Conservation (phyloP, 2,888 invertebrate genomes). For the Resseliella maxima region DNA sequence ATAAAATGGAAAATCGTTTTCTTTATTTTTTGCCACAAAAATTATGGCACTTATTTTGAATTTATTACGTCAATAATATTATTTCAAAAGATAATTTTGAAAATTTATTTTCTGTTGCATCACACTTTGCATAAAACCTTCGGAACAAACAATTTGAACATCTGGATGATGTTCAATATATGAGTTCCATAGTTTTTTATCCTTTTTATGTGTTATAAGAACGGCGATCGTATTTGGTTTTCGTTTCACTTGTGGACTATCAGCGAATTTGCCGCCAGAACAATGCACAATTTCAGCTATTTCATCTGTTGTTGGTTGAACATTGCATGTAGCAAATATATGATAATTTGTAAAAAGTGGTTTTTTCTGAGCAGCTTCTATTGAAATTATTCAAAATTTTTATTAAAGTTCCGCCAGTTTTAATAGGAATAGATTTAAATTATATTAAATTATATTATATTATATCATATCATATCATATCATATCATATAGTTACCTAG, state of each 20-base stretch:
- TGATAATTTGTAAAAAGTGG: background rate
- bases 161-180: constrained; percentile 60
- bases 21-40: no score
- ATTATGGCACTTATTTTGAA: background rate
- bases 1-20: no score
- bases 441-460: no score
- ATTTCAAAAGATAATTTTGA: constrained; percentile 57
- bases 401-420: no score
- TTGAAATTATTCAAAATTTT: background rate
- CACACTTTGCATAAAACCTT: constrained; percentile 62
- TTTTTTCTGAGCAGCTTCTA: constrained; percentile 59
- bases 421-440: no score
- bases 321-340: background rate
- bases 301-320: background rate
- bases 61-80: no score
- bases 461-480: background rate
- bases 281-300: constrained; percentile 4
- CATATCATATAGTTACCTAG: constrained; percentile 56
- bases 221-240: background rate
- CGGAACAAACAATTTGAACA: constrained; percentile 61
- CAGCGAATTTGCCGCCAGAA: background rate
- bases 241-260: background rate
- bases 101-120: constrained; percentile 61
- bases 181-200: constrained; percentile 57
- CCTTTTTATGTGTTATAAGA: background rate